Conservation (phyloP, 2,113 vertebrate genomes). For the Plotosus lineatus region DNA sequence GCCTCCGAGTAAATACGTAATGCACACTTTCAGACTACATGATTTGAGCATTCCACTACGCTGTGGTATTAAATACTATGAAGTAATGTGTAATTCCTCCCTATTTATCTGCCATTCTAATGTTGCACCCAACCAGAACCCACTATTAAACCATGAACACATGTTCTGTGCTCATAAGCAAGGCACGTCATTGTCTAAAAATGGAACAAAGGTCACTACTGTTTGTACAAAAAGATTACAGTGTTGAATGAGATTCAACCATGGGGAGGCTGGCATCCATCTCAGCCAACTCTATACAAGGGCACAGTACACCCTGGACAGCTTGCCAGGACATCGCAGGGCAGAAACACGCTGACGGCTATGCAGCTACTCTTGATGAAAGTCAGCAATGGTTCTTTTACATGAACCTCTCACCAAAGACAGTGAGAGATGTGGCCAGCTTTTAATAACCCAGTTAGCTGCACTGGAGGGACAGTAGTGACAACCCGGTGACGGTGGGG, state of each 20-base stretch:
- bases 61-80: background rate
- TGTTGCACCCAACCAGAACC: background rate
- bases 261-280: too few species aligned
- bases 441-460: too few species aligned
- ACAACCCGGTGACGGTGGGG: too few species aligned
- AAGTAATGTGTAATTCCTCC: background rate
- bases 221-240: background rate
- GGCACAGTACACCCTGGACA: too few species aligned
- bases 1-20: background rate
- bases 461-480: too few species aligned
- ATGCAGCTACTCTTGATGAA: too few species aligned
- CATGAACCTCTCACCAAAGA: too few species aligned
- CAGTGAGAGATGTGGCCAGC: too few species aligned
- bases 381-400: too few species aligned
- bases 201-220: conserved; percentile 3
- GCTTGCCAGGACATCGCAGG: too few species aligned
- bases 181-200: background rate
- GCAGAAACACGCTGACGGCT: too few species aligned
- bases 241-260: background rate
- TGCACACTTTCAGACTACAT: background rate
- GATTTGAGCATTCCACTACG: background rate
- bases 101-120: background rate
- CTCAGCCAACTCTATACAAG: too few species aligned
- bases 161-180: background rate
- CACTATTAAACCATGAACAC: background rate